These are phyloP conservation scores for Centrocercus urophasianus DNA, from an alignment of 2,113 vertebrate genomes.

Conservation along the genomic window DNA sequence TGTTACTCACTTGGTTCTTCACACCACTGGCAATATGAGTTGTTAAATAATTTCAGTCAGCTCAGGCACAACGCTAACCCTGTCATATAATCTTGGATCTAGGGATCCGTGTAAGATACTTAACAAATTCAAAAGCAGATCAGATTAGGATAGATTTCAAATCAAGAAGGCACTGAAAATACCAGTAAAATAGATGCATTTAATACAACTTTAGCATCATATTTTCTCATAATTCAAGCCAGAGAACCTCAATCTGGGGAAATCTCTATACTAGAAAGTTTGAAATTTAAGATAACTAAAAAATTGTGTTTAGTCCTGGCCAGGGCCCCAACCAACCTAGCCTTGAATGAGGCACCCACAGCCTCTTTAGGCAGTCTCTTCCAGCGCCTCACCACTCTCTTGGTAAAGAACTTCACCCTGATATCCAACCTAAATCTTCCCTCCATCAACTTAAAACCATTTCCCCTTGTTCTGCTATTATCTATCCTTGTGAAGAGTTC, in stretches of 20 bases:
- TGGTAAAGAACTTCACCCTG: no score
- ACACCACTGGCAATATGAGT: not conserved
- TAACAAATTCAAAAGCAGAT: not conserved
- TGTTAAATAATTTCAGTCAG: not conserved
- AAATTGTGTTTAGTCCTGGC: not conserved
- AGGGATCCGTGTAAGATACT: not conserved
- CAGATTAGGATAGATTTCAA: not conserved
- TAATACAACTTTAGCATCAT: not conserved
- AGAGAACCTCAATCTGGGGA: not conserved
- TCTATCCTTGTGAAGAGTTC: no score
- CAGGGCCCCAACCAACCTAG: no score
- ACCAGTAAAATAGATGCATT: not conserved
- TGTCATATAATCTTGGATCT: not conserved
- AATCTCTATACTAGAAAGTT: not conserved
- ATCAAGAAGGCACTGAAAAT: not conserved
- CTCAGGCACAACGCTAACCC: not conserved
- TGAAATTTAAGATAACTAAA: not conserved
- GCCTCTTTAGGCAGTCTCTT: no score
- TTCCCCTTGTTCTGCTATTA: no score
- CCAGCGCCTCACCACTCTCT: no score
- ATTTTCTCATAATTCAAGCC: not conserved
- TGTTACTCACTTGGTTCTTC: not conserved
- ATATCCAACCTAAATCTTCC: no score
- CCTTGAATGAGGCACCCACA: no score
- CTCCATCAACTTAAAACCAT: no score